Base-by-base conservation (phyloP, 2,888 invertebrate genomes). In the Baronia brevicornis region DNA sequence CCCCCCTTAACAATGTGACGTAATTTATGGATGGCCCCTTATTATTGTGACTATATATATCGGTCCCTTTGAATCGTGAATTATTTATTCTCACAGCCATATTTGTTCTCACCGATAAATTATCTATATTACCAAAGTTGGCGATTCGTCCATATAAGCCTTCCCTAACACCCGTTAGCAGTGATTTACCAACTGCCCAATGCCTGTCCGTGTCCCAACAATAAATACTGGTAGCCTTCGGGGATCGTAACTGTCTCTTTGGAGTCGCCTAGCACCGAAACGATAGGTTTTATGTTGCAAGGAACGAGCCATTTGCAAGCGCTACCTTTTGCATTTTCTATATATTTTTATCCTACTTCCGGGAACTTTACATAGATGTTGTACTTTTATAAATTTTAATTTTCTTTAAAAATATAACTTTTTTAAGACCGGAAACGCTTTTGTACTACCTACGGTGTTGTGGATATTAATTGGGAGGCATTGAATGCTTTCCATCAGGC, bases 171-270 rank as follows among this genome's bases (percentile, higher is more conserved):
- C 45, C 41, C 46, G 52, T 55, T 38, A 47, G 43, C 43, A 44
- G 55, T 55, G 59, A 62, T 63, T 61, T 62, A 63, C 50, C 51
- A 44, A 41, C 40, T 21, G 41, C 37, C 46, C 44, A 36, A 46
- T 36, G 41, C 51, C 39, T 58, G 60, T 58, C 34, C 38, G 31
- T 28, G 44, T 39, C 46, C 46, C 47, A 44, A 52, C 60, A 53
- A 69, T 68, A 67, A 67, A 68, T 65, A 66, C 57, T 54, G 56
- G 69, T 59, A 62, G 65, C 48, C 25, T 34, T 28, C 11, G 26
- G 28, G 26, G 26, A 30, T 36, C 21, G 30, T 30, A 27, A 18
- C 30, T 30, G 35, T 36, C 35, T 10, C 8, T 7, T 5, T 6
- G 9, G 21, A 6, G 12, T 18, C 7, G 17, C 10, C 7, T 11